Evolutionary conservation across 2,888 invertebrate genomes (phyloP), one percentile per base, ranked within the genome.

Genomic region (Apodemia hepburni): DNA sequence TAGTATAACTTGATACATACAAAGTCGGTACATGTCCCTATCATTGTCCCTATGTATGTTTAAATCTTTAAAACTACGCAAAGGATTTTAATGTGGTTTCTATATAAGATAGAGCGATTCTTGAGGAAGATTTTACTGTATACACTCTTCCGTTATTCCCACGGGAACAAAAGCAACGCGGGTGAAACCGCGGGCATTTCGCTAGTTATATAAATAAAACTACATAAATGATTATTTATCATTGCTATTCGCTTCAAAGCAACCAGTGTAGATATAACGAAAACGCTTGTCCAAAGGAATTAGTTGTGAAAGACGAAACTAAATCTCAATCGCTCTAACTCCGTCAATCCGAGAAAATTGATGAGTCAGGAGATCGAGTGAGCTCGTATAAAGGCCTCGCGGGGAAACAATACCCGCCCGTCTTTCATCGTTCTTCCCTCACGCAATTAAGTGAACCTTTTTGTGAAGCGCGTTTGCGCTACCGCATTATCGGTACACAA

Each of bases 361-460:
- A 89, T 90, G 90, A 88, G 86, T 88, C 85, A 85, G 81, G 60
- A 79, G 76, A 80, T 80, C 76, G 77, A 75, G 75, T 74, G 78
- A 71, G 74, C 67, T 68, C 72, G 75, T 77, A 87, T 82, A 87
- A 87, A 83, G 80, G 83, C 79, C 79, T 76, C 77, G 75, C 75
- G 82, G 80, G 85, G 85, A 88, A 89, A 90, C 90, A 90, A 90
- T 83, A 75, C 74, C 72, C 72, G 68, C 63, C 72, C 78, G 78
- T 80, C 84, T 85, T 85, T 85, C 87, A 84, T 74, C 76, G 79
- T 73, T 80, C 82, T 82, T 82, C 86, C 87, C 83, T 74, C 76
- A 77, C 74, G 84, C 89, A 89, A 91, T 91, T 91, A 89, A 87
- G 85, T 82, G 85, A 82, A 79, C 81, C 86, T 91, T 89, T 91